Conservation (phyloP, 2,113 vertebrate species). For the Rhynchopsitta pachyrhyncha region DNA sequence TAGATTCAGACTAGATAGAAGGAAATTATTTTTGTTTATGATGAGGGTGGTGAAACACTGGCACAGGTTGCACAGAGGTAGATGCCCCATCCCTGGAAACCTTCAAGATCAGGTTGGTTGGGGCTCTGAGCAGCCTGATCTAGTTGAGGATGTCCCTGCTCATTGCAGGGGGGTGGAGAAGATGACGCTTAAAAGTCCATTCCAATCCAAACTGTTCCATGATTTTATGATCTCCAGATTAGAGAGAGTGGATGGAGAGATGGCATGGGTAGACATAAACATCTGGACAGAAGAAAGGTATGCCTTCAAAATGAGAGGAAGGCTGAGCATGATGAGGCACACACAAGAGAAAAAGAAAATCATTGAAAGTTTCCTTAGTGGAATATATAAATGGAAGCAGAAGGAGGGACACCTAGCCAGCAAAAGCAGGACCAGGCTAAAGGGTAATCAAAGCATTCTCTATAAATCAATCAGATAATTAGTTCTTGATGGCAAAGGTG, state of each 20-base stretch:
- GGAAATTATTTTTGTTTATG: background rate
- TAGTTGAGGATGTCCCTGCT: accelerated
- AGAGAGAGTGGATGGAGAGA: background rate
- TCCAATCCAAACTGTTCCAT: background rate
- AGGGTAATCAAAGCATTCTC: background rate
- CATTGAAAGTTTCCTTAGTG: background rate
- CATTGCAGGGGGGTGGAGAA: accelerated
- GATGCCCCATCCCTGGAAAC: background rate
- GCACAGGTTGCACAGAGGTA: background rate
- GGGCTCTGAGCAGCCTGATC: background rate
- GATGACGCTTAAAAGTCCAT: accelerated
- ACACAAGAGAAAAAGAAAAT: background rate
- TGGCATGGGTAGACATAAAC: background rate
- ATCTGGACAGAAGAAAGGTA: background rate
- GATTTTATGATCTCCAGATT: background rate
- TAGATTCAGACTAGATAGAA: background rate
- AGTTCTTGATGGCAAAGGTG: background rate
- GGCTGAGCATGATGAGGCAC: background rate
- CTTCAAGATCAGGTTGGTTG: accelerated
- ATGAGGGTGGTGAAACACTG: accelerated
- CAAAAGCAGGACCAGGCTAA: background rate
- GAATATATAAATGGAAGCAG: background rate
- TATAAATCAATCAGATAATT: background rate
- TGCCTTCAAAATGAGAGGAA: background rate
- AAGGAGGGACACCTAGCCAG: background rate